Evolutionary conservation across 2,888 invertebrate species (phyloP).

Genomic region (Helicoverpa assulta): DNA sequence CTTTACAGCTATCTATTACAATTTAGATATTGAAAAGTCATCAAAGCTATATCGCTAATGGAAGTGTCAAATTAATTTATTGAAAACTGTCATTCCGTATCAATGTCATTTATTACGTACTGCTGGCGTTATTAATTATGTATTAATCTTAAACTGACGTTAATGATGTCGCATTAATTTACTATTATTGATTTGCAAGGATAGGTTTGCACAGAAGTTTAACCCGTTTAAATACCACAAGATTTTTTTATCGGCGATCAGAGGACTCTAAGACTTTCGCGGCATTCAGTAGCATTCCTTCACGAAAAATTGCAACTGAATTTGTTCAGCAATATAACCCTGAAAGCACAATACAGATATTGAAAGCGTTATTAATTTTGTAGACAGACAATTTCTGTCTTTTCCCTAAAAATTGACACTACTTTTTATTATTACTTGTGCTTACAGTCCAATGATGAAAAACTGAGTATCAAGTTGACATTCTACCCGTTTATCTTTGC

Average conservation of each 20-base stretch:
- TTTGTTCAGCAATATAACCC: too few species aligned
- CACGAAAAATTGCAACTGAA: too few species aligned
- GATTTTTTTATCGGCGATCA: background rate
- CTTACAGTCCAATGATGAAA: background rate
- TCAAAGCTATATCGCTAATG: constrained; percentile 14
- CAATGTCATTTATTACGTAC: constrained; percentile 9
- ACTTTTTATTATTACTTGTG: background rate
- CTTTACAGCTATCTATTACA: background rate
- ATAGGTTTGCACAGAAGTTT: constrained; percentile 4
- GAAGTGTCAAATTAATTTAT: constrained; percentile 18
- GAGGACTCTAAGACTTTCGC: too few species aligned
- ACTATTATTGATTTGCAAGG: background rate
- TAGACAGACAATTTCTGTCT: too few species aligned
- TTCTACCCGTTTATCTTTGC: constrained; percentile 7
- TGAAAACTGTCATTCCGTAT: constrained; percentile 14
- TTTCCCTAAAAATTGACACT: too few species aligned
- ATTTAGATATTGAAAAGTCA: constrained; percentile 19
- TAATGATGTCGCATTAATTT: constrained; percentile 30
- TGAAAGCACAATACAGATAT: too few species aligned
- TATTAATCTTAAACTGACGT: constrained; percentile 48
- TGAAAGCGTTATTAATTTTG: too few species aligned
- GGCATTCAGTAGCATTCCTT: too few species aligned
- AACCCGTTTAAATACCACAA: background rate
- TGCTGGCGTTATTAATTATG: constrained; percentile 29
- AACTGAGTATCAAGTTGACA: background rate